Evolutionary conservation across 2,888 invertebrate genomes (phyloP), one percentile per base, ranked within the genome.

Genomic region (Bhutanitis thaidina): DNA sequence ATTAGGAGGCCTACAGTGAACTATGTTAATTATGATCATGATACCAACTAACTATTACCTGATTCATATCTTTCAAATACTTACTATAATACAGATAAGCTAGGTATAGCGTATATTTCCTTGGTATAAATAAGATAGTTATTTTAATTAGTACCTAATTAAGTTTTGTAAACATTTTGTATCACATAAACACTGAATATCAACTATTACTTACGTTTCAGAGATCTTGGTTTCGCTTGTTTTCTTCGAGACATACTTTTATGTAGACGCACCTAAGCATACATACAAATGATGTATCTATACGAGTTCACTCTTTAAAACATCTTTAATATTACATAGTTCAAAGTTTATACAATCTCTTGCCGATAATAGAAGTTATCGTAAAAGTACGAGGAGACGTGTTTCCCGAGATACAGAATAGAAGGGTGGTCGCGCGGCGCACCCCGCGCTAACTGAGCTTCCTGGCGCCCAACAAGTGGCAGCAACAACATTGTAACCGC

Each of bases 151-250:
- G 2, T 20, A 20, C 5, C 20, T 20, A 7, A 5, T 27, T 27
- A 27, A 4, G 5, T 34, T 12, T 34, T 12, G 34, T 34, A 2
- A 12, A 7, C 12, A 34, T 12, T 34, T 12, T 12, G 7, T 4
- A n/a, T 4, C 12, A 12, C 12, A 2, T 1, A 34, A 34, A 44
- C 3, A 44, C 9, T 10, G n/a, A 5, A 7, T 25, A n/a, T n/a
- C 34, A 34, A 38, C 34, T 51, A 38, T 46, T 32, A 90, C 92
- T 93, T 86, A 93, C 93, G 91, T 90, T 93, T 93, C 58, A 93
- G 87, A 56, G 93, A 92, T 69, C 93, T 90, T 59, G 93, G 93
- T 69, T 93, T 93, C 38, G 93, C 93, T 75, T 93, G 93, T 77
- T 93, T 93, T 67, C 93, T 90, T 63, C 93, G 90, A 61, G 93